A percentile compares a stretch with the other conserved stretches of the same genome.
These are phyloP conservation scores for Sarcophaga rosellei DNA, from an alignment of 2,888 invertebrate genomes.

Conservation along the genomic window DNA sequence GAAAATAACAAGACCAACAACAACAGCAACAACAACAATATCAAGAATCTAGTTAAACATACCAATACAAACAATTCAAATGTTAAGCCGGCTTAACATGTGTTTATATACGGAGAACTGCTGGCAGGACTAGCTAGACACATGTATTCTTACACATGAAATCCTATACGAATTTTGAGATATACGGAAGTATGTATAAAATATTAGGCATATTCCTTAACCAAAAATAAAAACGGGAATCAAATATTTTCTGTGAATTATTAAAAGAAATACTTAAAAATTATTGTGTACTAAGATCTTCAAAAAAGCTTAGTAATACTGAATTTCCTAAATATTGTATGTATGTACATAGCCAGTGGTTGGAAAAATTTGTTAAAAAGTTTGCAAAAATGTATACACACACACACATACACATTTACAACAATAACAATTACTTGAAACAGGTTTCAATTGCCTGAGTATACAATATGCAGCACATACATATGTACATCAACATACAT, in stretches of 20 bases:
- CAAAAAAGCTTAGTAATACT: too few species aligned
- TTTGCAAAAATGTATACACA: neutral
- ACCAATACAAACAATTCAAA: constrained; percentile 7
- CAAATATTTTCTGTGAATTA: too few species aligned
- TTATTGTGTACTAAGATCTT: too few species aligned
- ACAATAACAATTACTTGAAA: neutral
- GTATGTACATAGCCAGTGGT: too few species aligned
- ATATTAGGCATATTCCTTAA: neutral
- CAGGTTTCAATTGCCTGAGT: too few species aligned
- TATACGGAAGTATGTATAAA: neutral
- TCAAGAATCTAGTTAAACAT: neutral
- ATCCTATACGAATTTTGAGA: neutral
- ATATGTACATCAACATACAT: too few species aligned
- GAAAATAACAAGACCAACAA: constrained; percentile 10
- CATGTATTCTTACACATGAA: neutral
- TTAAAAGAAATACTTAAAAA: too few species aligned
- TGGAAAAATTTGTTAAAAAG: too few species aligned
- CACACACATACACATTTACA: neutral
- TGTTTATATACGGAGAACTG: neutral
- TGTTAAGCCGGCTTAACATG: neutral
- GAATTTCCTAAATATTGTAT: too few species aligned
- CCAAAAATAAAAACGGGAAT: neutral
- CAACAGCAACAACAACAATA: neutral
- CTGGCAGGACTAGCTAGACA: neutral
- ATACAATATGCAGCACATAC: too few species aligned